Evolutionary conservation across 2,113 vertebrate genomes (phyloP).

Genomic region (Eclectus roratus): DNA sequence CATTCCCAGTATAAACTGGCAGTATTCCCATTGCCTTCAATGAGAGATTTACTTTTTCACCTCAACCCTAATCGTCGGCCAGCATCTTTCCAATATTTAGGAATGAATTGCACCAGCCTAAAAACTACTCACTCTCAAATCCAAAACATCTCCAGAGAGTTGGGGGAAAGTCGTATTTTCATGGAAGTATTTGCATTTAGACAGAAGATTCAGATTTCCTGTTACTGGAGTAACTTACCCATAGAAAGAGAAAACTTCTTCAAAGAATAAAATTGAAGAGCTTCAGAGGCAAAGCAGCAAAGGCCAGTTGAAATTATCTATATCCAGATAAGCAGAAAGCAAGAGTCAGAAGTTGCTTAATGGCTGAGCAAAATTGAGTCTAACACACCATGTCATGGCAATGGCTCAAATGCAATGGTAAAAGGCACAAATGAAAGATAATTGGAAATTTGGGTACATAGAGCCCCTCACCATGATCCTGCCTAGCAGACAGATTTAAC

Average conservation of each 20-base stretch:
- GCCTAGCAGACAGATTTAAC: background rate
- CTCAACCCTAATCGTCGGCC: background rate
- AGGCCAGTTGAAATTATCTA: background rate
- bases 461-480: background rate
- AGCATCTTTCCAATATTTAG: background rate
- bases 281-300: background rate
- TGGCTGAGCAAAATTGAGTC: background rate
- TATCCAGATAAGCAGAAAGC: background rate
- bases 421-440: background rate
- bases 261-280: background rate
- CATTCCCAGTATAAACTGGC: background rate
- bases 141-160: background rate
- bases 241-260: background rate
- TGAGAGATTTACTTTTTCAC: background rate
- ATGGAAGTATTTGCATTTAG: background rate
- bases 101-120: background rate
- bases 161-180: background rate
- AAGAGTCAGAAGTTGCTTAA: background rate
- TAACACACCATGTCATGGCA: background rate
- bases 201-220: background rate
- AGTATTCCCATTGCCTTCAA: background rate
- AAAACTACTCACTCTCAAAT: background rate
- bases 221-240: background rate
- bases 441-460: background rate
- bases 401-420: background rate